phyloP scores from a whole-genome alignment of 2,888 invertebrate species.

The Parapristionchus giblindavisi region DNA sequence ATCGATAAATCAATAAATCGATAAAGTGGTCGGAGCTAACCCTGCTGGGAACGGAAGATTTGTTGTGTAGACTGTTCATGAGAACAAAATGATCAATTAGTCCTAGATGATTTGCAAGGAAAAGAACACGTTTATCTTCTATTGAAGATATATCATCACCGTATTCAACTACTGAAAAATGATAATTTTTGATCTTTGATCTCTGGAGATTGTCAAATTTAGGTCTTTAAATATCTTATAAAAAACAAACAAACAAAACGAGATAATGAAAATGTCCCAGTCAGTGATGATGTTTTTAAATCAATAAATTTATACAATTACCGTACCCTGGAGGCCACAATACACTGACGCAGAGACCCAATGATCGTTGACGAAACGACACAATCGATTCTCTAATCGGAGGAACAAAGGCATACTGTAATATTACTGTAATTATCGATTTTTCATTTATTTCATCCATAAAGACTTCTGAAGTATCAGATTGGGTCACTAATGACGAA shows the following conservation, averaged over 20 bases:
- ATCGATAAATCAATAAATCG: background rate
- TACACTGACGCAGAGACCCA: conserved; percentile 62
- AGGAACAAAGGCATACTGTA: conserved; percentile 60
- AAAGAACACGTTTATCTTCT: conserved; percentile 49
- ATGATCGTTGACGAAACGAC: conserved; percentile 66
- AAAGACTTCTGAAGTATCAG: no score
- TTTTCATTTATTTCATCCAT: background rate
- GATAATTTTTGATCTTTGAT: background rate
- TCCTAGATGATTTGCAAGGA: conserved; percentile 65
- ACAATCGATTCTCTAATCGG: conserved; percentile 61
- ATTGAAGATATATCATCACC: conserved; percentile 51
- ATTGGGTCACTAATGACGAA: no score
- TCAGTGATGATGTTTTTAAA: no score
- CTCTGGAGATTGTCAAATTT: no score
- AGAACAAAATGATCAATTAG: conserved; percentile 66
- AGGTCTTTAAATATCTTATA: no score
- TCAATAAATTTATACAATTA: background rate
- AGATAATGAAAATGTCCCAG: no score
- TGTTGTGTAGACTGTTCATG: conserved; percentile 64
- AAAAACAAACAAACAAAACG: no score
- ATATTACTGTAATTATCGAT: background rate
- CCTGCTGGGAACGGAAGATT: conserved; percentile 55
- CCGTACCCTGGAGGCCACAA: conserved; percentile 47
- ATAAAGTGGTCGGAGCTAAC: conserved; percentile 43
- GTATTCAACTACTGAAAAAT: conserved; percentile 50